Evolutionary conservation across 2,113 vertebrate genomes (phyloP), one percentile per base, ranked within the genome.

Genomic region (Aldabrachelys gigantea): DNA sequence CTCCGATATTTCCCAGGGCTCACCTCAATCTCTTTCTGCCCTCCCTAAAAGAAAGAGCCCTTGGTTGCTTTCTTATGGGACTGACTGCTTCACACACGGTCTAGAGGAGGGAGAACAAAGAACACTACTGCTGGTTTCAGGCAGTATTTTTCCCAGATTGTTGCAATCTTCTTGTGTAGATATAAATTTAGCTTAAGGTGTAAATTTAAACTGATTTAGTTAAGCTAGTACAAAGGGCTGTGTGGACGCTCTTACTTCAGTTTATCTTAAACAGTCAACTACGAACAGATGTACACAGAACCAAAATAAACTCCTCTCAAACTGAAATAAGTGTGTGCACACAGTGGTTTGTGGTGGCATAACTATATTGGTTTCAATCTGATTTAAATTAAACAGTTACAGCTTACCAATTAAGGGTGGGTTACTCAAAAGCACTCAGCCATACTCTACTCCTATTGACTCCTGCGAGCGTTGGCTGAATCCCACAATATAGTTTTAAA

Each of bases 181-280:
- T 27, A 31, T 29, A 59, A 59, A 27, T 59, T 94, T 91, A 90
- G 90, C 19, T 90, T 92, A 53, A 91, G 21, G 47, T 81, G 25
- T 93, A 0, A 79, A 87, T 81, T 92, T 90, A 94, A 92, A 91
- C 86, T 31, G 85, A 89, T 82, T 90, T 91, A 82, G 25, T 49
- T 85, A 90, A 90, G 95, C 76, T 53, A 89, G 57, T 14, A 16
- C 17, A 13, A 87, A 5, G 62, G 72, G n/a, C 52, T 94, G 41
- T 84, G 57, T 89, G 81, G 54, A 50, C 50, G 29, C 4, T 89
- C 10, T 49, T 85, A 52, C 92, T 91, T 92, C 82, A 87, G n/a
- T 72, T 72, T 72, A 72, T 72, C 65, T 21, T 38, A 72, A 72
- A 19, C n/a, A 75, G 47, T 83, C 88, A 78, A 25, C 49, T 54